phyloP scores from a whole-genome alignment of 1,140 invertebrate genomes.

The Paralvinella palmiformis region DNA sequence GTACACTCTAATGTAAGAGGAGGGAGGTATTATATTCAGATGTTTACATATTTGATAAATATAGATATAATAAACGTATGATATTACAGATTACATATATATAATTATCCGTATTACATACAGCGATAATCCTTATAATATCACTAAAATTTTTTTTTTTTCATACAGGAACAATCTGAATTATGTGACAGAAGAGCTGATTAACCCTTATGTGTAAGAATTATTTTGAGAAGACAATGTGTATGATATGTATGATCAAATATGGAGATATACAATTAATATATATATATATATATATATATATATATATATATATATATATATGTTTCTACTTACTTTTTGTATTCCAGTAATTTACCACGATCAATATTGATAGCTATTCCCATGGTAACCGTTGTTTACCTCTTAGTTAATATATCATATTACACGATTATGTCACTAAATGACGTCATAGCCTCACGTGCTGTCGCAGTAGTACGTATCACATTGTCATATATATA shows the following conservation, averaged over 20 bases:
- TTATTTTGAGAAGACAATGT: not conserved
- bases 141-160: slow-evolving; percentile 4
- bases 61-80: not conserved
- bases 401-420: slow-evolving; percentile 52
- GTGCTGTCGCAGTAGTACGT: slow-evolving; percentile 77
- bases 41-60: not conserved
- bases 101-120: not conserved
- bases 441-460: slow-evolving; percentile 59
- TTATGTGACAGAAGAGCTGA: slow-evolving; percentile 8
- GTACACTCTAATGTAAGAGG: not conserved
- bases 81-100: not conserved
- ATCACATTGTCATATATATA: not conserved
- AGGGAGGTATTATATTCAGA: not conserved
- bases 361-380: slow-evolving; percentile 52
- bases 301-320: too few species aligned
- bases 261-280: too few species aligned
- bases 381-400: slow-evolving; percentile 49
- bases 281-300: not conserved
- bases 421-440: slow-evolving; percentile 53
- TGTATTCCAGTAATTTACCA: slow-evolving; percentile 51
- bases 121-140: too few species aligned
- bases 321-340: too few species aligned
- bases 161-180: slow-evolving; percentile 8
- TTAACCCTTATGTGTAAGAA: slow-evolving; percentile 1
- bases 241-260: too few species aligned